Conservation (phyloP, 2,113 vertebrate genomes). For the Hystrix cristata region DNA sequence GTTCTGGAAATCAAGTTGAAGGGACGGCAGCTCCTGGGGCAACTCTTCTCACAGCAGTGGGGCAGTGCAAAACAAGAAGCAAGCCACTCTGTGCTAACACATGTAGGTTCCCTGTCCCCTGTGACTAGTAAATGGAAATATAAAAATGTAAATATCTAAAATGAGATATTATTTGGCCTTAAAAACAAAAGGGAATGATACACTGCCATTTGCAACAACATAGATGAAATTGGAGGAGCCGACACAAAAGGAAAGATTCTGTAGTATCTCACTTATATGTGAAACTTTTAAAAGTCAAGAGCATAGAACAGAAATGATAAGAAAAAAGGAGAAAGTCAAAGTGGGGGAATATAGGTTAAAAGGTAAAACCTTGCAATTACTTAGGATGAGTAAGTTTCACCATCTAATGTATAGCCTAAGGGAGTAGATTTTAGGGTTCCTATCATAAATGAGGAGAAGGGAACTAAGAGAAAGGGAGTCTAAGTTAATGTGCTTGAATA, state of each 20-base stretch:
- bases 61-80: neutral
- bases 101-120: neutral
- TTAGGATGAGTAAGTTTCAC: neutral
- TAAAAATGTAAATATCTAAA: neutral
- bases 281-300: neutral
- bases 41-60: neutral
- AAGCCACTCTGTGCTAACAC: neutral
- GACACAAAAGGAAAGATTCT: neutral
- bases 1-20: constrained; percentile 5
- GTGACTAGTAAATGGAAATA: no score
- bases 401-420: neutral
- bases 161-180: neutral
- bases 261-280: neutral
- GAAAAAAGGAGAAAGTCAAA: neutral
- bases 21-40: neutral
- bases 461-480: neutral
- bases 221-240: neutral
- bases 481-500: neutral
- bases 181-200: neutral
- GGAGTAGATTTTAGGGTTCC: neutral
- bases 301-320: neutral
- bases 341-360: neutral
- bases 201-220: neutral
- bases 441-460: neutral
- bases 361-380: neutral